phyloP scores from a whole-genome alignment of 2,888 invertebrate species.

The Dasysyrphus albostriatus region DNA sequence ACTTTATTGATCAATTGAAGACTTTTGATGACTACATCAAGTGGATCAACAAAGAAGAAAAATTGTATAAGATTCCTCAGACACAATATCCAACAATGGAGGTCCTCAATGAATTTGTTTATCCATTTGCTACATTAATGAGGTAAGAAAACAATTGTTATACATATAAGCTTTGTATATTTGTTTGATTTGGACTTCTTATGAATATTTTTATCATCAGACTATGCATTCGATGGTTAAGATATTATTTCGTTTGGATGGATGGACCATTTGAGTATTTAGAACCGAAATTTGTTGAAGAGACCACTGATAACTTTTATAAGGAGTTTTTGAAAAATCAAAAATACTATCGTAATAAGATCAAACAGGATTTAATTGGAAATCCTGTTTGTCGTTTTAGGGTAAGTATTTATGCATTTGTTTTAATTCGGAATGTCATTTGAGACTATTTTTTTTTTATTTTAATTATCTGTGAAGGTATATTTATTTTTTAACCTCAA shows the following conservation, averaged over 20 bases:
- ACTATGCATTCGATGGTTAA: conserved; percentile 89
- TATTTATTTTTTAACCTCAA: too few relatives aligned
- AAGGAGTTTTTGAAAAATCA: conserved; percentile 92
- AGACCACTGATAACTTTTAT: conserved; percentile 90
- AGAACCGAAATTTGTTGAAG: conserved; percentile 90
- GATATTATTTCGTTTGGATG: conserved; percentile 94
- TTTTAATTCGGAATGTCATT: not conserved
- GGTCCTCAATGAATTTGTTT: conserved; percentile 89
- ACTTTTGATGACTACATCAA: conserved; percentile 90
- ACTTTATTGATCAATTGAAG: conserved; percentile 90
- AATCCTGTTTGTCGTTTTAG: conserved; percentile 84
- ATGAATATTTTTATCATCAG: conserved; percentile 73
- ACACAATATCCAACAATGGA: conserved; percentile 91
- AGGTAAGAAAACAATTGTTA: conserved; percentile 84
- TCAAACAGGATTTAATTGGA: conserved; percentile 90
- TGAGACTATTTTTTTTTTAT: too few relatives aligned
- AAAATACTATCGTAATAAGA: conserved; percentile 90
- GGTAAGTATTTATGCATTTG: conserved; percentile 76
- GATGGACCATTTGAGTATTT: conserved; percentile 96
- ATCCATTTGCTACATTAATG: conserved; percentile 89
- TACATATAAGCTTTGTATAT: not conserved
- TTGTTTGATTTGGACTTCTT: not conserved
- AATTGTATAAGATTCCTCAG: conserved; percentile 91
- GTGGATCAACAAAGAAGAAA: conserved; percentile 96
- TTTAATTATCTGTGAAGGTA: too few relatives aligned